Percentiles rank a stretch among this genome's conserved stretches.
Conservation (phyloP, 2,888 invertebrate genomes). For the Malachius bipustulatus region DNA sequence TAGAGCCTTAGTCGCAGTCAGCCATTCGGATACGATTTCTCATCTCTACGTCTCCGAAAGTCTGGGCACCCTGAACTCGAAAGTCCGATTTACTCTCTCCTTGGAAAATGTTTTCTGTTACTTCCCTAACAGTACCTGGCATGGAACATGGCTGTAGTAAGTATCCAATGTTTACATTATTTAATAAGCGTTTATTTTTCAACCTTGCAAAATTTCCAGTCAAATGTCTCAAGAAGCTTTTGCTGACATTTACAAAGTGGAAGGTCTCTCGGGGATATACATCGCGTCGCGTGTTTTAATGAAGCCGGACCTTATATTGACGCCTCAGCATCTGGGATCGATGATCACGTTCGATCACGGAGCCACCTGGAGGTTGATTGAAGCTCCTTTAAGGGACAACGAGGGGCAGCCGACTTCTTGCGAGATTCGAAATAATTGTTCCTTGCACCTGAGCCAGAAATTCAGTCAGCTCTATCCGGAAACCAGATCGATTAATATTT, state of each 20-base stretch:
- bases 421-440: slow-evolving; percentile 54
- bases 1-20: slow-evolving; percentile 69
- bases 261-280: slow-evolving; percentile 78
- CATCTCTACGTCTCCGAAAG: slow-evolving; percentile 75
- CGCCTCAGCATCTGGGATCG: slow-evolving; percentile 64
- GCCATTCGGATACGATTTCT: slow-evolving; percentile 58
- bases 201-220: slow-evolving; percentile 39
- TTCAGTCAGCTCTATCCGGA: slow-evolving; percentile 74
- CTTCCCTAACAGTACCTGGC: slow-evolving; percentile 72
- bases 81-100: slow-evolving; percentile 64
- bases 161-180: slow-evolving; percentile 24
- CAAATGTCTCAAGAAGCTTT: slow-evolving; percentile 70
- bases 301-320: slow-evolving; percentile 44
- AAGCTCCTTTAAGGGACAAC: slow-evolving; percentile 57
- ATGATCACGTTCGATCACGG: slow-evolving; percentile 82
- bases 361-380: slow-evolving; percentile 65
- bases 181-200: slow-evolving; percentile 3
- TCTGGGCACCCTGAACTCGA: slow-evolving; percentile 38
- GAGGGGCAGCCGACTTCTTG: slow-evolving; percentile 58
- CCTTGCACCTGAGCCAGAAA: slow-evolving; percentile 77
- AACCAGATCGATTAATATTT: slow-evolving; percentile 66
- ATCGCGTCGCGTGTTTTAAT: slow-evolving; percentile 68
- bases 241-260: slow-evolving; percentile 78
- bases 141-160: slow-evolving; percentile 73
- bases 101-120: slow-evolving; percentile 71